phyloP scores from a whole-genome alignment of 1,140 invertebrate species.

The Musca domestica region DNA sequence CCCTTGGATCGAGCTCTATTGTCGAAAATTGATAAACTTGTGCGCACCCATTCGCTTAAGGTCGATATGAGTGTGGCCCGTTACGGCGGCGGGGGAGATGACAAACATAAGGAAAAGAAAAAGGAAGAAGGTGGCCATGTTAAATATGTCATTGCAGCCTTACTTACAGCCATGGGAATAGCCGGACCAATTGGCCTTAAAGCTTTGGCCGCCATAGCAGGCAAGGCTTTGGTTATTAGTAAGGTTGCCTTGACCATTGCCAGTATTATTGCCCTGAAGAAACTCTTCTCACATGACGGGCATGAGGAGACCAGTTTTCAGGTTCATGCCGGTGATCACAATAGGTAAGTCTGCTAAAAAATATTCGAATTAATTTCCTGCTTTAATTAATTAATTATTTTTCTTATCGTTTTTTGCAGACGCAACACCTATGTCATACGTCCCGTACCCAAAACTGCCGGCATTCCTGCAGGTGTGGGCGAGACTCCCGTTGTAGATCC shows the following conservation, averaged over 20 bases:
- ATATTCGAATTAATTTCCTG: background rate
- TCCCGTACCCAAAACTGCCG: constrained; percentile 52
- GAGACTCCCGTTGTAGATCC: constrained; percentile 55
- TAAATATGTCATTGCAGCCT: constrained; percentile 61
- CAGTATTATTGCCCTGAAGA: constrained; percentile 67
- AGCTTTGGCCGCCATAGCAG: constrained; percentile 64
- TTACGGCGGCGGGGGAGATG: constrained; percentile 25
- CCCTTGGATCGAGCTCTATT: constrained; percentile 46
- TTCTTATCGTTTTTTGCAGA: constrained; percentile 49
- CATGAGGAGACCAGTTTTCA: constrained; percentile 63
- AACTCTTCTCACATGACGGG: constrained; percentile 64
- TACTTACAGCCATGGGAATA: constrained; percentile 65
- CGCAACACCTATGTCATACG: constrained; percentile 62
- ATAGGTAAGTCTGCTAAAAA: constrained; percentile 57
- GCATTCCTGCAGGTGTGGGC: constrained; percentile 40
- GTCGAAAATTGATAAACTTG: constrained; percentile 44
- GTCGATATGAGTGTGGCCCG: constrained; percentile 38
- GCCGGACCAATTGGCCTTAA: constrained; percentile 61
- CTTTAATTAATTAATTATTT: constrained; percentile 46
- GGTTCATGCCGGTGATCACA: constrained; percentile 64
- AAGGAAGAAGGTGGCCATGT: constrained; percentile 43
- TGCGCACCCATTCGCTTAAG: constrained; percentile 48
- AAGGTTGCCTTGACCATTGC: constrained; percentile 68
- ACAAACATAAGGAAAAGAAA: constrained; percentile 38
- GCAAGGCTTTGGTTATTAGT: constrained; percentile 66